phyloP scores from a whole-genome alignment of 2,888 invertebrate genomes.

The Hirudinaria manillensis region DNA sequence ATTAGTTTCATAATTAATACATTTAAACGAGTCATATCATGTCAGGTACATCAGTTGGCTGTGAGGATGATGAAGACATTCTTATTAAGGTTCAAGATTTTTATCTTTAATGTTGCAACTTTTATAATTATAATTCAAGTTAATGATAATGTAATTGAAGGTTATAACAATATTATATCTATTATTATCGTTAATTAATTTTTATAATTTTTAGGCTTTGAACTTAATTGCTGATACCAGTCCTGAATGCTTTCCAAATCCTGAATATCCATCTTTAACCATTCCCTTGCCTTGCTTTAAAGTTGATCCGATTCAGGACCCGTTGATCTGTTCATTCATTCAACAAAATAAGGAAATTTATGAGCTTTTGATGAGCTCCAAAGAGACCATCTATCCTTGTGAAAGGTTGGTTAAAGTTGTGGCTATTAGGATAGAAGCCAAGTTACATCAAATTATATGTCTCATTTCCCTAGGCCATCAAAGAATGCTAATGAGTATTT shows the following conservation, averaged over 20 bases:
- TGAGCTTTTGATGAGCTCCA: conserved; percentile 54
- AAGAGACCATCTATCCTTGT: neutral
- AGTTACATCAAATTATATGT: neutral
- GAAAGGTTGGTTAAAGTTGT: neutral
- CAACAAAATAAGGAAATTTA: conserved; percentile 78
- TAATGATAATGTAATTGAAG: too few species aligned
- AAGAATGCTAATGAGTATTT: neutral
- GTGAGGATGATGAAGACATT: too few species aligned
- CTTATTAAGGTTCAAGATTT: too few species aligned
- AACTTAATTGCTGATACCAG: conserved; percentile 86
- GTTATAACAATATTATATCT: too few species aligned
- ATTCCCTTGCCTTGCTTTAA: conserved; percentile 60
- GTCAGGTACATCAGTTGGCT: too few species aligned
- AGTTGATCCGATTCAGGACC: conserved; percentile 67
- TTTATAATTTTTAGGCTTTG: conserved; percentile 62
- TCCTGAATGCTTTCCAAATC: conserved; percentile 71
- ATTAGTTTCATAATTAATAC: too few species aligned
- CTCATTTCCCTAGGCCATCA: neutral
- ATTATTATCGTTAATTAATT: too few species aligned
- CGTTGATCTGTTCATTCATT: conserved; percentile 76
- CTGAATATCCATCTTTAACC: conserved; percentile 71
- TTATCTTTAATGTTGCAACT: too few species aligned
- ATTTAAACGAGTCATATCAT: too few species aligned
- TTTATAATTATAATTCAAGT: too few species aligned
- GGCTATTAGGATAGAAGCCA: neutral